Conservation (phyloP, 2,888 invertebrate species). For the Andrena praecox region DNA sequence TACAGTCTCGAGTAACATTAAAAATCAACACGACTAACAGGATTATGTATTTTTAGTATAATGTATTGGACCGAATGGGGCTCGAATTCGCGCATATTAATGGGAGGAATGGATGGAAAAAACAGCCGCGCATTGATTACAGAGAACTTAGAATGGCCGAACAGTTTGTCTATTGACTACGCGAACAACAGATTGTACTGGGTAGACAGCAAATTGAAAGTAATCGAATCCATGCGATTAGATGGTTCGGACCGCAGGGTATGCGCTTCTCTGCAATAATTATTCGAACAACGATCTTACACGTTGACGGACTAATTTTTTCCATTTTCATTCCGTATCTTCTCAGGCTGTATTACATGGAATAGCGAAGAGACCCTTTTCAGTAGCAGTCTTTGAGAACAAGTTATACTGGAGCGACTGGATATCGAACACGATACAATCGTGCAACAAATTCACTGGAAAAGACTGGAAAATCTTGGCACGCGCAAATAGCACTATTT, state of each 20-base stretch:
- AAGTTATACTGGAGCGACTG: constrained; percentile 96
- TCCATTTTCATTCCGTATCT: not conserved
- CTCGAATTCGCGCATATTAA: constrained; percentile 89
- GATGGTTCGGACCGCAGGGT: constrained; percentile 90
- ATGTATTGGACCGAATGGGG: constrained; percentile 98
- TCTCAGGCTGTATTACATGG: constrained; percentile 85
- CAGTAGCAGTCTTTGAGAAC: constrained; percentile 95
- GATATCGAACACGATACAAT: constrained; percentile 90
- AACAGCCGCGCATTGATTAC: constrained; percentile 87
- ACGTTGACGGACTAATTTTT: not conserved
- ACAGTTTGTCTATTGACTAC: constrained; percentile 94
- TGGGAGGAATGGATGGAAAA: constrained; percentile 94
- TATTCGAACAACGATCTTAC: not conserved
- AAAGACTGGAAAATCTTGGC: constrained; percentile 87
- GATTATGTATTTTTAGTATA: constrained; percentile 85
- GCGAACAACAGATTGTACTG: constrained; percentile 93
- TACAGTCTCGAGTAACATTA: not conserved
- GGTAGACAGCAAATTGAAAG: constrained; percentile 91
- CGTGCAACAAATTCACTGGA: constrained; percentile 92
- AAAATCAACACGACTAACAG: not conserved
- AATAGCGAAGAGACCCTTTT: constrained; percentile 92
- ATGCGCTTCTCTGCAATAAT: constrained; percentile 3
- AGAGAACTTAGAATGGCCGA: constrained; percentile 91
- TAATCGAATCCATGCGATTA: constrained; percentile 88
- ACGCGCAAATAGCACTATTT: constrained; percentile 86